phyloP scores from a whole-genome alignment of 2,797 vertebrate species.

The Lepus townsendii region DNA sequence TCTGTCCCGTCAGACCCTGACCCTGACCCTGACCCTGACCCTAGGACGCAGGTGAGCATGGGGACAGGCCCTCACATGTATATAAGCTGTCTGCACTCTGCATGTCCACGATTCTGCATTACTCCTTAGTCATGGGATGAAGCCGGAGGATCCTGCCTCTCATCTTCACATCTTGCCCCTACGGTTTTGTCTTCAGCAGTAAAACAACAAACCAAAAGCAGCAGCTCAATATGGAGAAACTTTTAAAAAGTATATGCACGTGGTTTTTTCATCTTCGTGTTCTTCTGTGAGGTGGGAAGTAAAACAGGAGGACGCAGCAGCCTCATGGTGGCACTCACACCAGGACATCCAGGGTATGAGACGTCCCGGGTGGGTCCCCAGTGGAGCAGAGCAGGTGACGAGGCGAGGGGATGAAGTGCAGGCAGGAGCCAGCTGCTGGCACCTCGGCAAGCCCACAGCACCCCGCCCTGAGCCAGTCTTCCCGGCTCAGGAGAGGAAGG shows the following conservation, averaged over 20 bases:
- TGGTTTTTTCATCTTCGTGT: background rate
- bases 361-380: background rate
- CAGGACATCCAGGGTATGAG: no score
- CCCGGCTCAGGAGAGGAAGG: background rate
- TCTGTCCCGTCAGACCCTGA: background rate
- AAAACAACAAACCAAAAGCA: background rate
- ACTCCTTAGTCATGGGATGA: background rate
- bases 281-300: background rate
- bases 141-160: background rate
- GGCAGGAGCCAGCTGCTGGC: background rate
- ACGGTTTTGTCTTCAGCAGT: background rate
- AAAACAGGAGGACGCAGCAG: background rate
- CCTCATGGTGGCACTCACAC: background rate
- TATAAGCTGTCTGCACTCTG: background rate
- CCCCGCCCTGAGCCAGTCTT: background rate
- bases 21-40: background rate
- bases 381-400: background rate
- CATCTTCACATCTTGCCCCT: fast-evolving
- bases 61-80: background rate
- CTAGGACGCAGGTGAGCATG: fast-evolving
- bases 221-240: background rate
- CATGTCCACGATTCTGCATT: background rate
- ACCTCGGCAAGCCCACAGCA: fast-evolving
- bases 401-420: background rate
- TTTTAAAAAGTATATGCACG: background rate